Evolutionary conservation across 2,888 invertebrate genomes (phyloP).

Genomic region (Ormia ochracea): DNA sequence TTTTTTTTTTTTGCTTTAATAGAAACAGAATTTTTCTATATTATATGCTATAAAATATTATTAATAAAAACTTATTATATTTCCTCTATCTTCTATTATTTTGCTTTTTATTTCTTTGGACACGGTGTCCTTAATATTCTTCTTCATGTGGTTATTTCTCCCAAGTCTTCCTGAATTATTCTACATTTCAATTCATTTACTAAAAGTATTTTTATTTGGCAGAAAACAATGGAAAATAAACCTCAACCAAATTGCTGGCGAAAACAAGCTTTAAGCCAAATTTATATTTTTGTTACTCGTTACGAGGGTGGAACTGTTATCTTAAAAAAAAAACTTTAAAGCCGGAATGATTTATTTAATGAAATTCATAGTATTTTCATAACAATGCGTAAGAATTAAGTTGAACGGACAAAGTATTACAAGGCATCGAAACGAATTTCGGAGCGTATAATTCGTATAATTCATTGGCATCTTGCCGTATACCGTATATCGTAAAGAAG

Average conservation of each 20-base stretch:
- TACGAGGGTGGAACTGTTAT: neutral
- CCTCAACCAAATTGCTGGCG: neutral
- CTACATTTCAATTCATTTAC: neutral
- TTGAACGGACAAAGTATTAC: too few relatives aligned
- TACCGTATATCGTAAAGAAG: too few relatives aligned
- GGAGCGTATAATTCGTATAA: too few relatives aligned
- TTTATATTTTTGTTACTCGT: neutral
- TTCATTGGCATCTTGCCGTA: too few relatives aligned
- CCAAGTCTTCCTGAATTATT: conserved; percentile 21
- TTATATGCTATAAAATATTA: conserved; percentile 34
- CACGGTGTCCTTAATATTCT: conserved; percentile 28
- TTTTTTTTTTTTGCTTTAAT: too few relatives aligned
- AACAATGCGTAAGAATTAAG: too few relatives aligned
- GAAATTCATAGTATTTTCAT: too few relatives aligned
- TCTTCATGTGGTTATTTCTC: conserved; percentile 27
- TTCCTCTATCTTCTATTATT: neutral
- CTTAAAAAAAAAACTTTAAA: too few relatives aligned
- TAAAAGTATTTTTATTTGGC: neutral
- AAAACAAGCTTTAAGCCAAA: conserved; percentile 6
- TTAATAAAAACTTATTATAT: neutral
- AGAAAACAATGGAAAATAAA: conserved; percentile 6
- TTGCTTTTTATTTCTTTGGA: neutral
- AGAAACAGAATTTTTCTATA: neutral
- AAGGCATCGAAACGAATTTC: too few relatives aligned
- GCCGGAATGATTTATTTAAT: too few relatives aligned